These are phyloP conservation scores for Phoenoteleia sp. DNA, from an alignment of 2,888 invertebrate species.

Conservation along the genomic window DNA sequence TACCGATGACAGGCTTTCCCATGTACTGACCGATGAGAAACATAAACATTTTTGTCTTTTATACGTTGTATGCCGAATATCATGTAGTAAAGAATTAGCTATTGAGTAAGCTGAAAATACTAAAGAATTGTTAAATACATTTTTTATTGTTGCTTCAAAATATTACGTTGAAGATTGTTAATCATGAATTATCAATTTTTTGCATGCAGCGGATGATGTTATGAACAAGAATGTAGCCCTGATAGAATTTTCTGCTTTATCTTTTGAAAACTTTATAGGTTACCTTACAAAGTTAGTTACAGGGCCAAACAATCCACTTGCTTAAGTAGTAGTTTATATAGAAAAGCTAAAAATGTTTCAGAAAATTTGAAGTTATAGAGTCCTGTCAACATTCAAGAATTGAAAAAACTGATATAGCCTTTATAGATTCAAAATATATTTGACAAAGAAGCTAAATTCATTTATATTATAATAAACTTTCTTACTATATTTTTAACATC, in stretches of 20 bases:
- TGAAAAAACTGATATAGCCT: background rate
- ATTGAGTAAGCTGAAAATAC: slow-evolving; percentile 25
- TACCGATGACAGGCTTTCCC: slow-evolving; percentile 2
- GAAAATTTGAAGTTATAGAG: background rate
- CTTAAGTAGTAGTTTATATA: background rate
- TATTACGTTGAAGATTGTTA: slow-evolving; percentile 30
- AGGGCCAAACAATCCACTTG: slow-evolving; percentile 36
- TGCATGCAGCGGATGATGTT: slow-evolving; percentile 22
- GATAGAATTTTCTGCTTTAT: slow-evolving; percentile 1
- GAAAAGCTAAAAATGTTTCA: slow-evolving; percentile 10
- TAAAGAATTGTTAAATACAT: slow-evolving; percentile 34
- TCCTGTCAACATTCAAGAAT: background rate
- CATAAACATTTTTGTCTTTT: slow-evolving; percentile 54
- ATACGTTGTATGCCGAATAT: background rate
- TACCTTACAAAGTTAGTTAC: slow-evolving; percentile 1
- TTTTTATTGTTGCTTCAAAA: slow-evolving; percentile 36
- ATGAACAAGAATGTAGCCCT: background rate
- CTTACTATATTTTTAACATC: slow-evolving; percentile 1
- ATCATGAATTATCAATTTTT: slow-evolving; percentile 40
- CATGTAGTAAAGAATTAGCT: slow-evolving; percentile 20
- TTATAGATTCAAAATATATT: background rate
- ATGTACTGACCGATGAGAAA: slow-evolving; percentile 24
- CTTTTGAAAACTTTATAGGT: slow-evolving; percentile 11
- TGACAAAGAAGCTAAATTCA: background rate
- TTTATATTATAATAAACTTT: slow-evolving; percentile 1